Conservation (phyloP, 1,140 invertebrate species). For the Drosophila truncata region DNA sequence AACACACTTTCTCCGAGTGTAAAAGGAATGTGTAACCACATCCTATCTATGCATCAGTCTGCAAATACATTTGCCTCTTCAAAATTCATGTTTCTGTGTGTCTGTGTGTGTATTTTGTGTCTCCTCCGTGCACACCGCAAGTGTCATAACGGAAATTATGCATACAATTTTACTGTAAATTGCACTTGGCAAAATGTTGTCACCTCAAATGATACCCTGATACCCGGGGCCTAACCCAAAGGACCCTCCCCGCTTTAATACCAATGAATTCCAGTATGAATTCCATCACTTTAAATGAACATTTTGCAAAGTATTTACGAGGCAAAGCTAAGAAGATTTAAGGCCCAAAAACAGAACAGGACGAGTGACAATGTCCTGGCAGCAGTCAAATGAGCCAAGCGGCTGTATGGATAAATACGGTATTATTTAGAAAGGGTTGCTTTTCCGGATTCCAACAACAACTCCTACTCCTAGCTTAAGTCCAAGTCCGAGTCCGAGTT, state of each 20-base stretch:
- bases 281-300: constrained; percentile 20
- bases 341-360: constrained; percentile 1
- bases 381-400: constrained; percentile 48
- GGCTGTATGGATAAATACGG: constrained; percentile 32
- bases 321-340: constrained; percentile 34
- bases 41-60: constrained; percentile 46
- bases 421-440: neutral
- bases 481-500: constrained; percentile 27
- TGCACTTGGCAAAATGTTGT: constrained; percentile 63
- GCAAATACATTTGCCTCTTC: constrained; percentile 16
- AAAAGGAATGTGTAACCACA: constrained; percentile 40
- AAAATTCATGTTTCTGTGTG: constrained; percentile 24
- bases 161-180: constrained; percentile 78
- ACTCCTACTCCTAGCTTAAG: neutral
- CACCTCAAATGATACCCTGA: constrained; percentile 23
- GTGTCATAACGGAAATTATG: constrained; percentile 79
- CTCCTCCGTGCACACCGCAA: constrained; percentile 51
- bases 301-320: constrained; percentile 37
- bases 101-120: neutral
- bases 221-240: neutral
- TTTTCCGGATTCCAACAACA: neutral
- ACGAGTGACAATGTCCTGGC: constrained; percentile 6
- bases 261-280: constrained; percentile 6
- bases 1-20: constrained; percentile 1
- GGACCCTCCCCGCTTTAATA: neutral